phyloP scores from a whole-genome alignment of 2,113 vertebrate species.

The Furnarius figulus region DNA sequence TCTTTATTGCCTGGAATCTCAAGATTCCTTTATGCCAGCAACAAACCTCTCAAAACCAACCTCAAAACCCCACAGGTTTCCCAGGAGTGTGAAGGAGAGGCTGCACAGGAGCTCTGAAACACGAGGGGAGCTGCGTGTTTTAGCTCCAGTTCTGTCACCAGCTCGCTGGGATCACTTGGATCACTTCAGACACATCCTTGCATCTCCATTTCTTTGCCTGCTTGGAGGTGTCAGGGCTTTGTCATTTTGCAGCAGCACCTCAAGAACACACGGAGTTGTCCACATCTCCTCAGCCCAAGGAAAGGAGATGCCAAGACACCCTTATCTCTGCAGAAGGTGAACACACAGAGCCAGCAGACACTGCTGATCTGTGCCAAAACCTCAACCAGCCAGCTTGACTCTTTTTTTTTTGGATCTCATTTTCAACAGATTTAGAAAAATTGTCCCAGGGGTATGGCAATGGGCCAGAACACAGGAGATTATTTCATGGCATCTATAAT shows the following conservation, averaged over 20 bases:
- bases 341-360: not conserved
- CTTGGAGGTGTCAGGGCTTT: not conserved
- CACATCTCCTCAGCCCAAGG: not conserved
- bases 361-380: not conserved
- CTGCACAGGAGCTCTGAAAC: not conserved
- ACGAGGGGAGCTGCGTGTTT: fast-evolving
- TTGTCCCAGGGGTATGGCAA: conserved; percentile 36
- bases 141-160: not conserved
- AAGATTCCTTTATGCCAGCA: not conserved
- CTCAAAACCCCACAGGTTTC: not conserved
- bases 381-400: not conserved
- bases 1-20: not conserved
- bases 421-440: conserved; percentile 17
- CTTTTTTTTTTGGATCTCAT: not conserved
- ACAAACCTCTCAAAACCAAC: not conserved
- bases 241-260: not conserved
- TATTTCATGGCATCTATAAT: not conserved
- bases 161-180: not conserved
- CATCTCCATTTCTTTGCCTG: not conserved
- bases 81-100: not conserved
- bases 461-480: not conserved
- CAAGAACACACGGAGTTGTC: not conserved
- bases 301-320: not conserved
- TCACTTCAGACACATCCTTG: not conserved
- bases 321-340: not conserved